A percentile compares a stretch with the other conserved stretches of the same genome.
phyloP scores from a whole-genome alignment of 37 sponge, comb jelly and placozoan species.

The Aplysina aerophoba region DNA sequence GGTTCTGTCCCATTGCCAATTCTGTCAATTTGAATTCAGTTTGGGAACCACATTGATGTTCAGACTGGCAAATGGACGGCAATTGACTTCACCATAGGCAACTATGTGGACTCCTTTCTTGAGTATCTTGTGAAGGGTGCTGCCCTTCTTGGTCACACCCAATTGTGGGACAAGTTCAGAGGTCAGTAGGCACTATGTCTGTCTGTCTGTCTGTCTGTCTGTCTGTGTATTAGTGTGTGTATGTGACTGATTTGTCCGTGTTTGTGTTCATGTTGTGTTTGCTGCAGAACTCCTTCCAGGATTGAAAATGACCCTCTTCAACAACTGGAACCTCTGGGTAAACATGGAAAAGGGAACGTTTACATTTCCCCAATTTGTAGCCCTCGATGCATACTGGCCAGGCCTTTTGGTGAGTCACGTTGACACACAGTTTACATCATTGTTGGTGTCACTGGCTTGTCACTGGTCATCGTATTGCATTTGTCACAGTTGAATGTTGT shows the following conservation, averaged over 20 bases:
- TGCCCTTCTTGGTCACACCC: conserved; percentile 31
- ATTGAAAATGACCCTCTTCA: conserved; percentile 30
- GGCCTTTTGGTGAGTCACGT: conserved; percentile 51
- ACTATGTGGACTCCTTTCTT: conserved; percentile 71
- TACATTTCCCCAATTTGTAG: conserved; percentile 31
- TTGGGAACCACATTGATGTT: conserved; percentile 79
- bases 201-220: conserved; percentile 2
- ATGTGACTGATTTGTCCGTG: conserved; percentile 28
- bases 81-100: conserved; percentile 61
- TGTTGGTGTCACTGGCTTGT: neutral
- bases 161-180: conserved; percentile 42
- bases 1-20: neutral
- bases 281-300: conserved; percentile 33
- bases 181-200: neutral
- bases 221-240: conserved; percentile 42
- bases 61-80: conserved; percentile 65
- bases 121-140: conserved; percentile 80
- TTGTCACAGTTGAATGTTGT: neutral
- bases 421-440: no score
- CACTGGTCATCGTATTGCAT: neutral
- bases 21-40: conserved; percentile 28
- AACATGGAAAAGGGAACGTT: conserved; percentile 49
- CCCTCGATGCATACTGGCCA: conserved; percentile 70
- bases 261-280: neutral
- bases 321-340: conserved; percentile 72